Base-by-base conservation (phyloP, 2,888 invertebrate genomes). In the Caenorhabditis imperialis region DNA sequence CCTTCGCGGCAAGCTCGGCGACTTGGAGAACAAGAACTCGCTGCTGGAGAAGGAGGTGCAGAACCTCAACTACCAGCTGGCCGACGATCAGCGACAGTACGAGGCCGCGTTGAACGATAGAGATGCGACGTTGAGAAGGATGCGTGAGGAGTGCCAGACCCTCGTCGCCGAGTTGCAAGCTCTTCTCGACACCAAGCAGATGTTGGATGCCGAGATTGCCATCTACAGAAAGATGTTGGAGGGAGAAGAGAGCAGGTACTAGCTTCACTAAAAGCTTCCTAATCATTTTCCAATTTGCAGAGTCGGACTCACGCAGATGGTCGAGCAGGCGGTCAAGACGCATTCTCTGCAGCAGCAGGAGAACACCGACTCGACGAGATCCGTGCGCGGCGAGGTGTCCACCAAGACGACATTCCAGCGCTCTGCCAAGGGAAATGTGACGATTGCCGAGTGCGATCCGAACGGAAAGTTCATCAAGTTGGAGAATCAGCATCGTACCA, bases 201-300 rank as follows among this genome's bases (percentile, higher is more conserved):
- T 90, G 54, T 86, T 91, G 76, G 91, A 91, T 85, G 89, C 90
- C 61, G 91, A 91, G 86, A 91, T 91, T 78, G 90, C 90, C 80
- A 91, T 91, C 74, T 91, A 91, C 89, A 88, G 91, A 77, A 90
- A 90, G 79, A 89, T 91, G 85, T 84, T 91, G 82, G 91, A 91
- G 85, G 89, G 90, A 62, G 91, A 91, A 81, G 91, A 91, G 86
- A 90, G 88, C 88, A 88, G 90, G 60, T 81, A 72, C 25, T 82
- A 8, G n/a, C 3, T 2, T 35, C 2, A 16, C 35, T 8, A n/a
- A 7, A 14, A 7, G 6, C 14, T 27, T 33, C 12, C 14, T 45
- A 45, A n/a, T 14, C 1, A 14, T 44, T 33, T 25, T 44, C 30
- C 10, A 30, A 40, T 27, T 70, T 79, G 30, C 58, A 78, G 82